These are phyloP conservation scores for Mesitornis unicolor DNA, from an alignment of 2,113 vertebrate genomes.

Conservation along the genomic window DNA sequence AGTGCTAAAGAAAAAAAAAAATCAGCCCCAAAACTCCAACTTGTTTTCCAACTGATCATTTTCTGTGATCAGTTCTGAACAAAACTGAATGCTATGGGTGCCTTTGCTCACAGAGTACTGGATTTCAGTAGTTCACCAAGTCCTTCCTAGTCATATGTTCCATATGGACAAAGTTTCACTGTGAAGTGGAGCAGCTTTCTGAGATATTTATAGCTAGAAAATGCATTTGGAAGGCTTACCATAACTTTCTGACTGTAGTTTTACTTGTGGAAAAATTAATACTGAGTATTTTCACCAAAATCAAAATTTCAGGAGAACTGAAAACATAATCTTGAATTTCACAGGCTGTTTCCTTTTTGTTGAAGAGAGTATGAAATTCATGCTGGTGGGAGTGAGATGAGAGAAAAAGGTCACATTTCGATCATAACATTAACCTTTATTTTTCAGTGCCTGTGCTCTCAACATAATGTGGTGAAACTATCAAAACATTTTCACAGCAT, in stretches of 20 bases:
- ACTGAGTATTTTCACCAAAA: slow-evolving; percentile 33
- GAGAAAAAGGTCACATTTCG: neutral
- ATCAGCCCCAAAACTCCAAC: neutral
- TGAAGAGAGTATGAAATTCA: neutral
- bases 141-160: slow-evolving; percentile 53
- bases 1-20: neutral
- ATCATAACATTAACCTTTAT: neutral
- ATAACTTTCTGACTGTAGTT: slow-evolving; percentile 31
- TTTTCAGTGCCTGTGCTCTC: neutral
- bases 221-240: slow-evolving; percentile 44
- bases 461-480: neutral
- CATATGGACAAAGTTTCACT: slow-evolving; percentile 51
- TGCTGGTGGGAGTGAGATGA: neutral
- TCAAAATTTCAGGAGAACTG: neutral
- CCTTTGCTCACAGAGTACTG: neutral
- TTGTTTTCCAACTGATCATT: neutral
- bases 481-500: neutral
- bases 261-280: slow-evolving; percentile 44
- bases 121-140: slow-evolving; percentile 33
- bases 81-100: neutral
- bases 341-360: neutral
- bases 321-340: slow-evolving; percentile 23
- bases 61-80: neutral
- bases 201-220: slow-evolving; percentile 41
- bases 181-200: slow-evolving; percentile 37